These are phyloP conservation scores for Saguinus midas DNA, from an alignment of 2,113 vertebrate species.

Conservation along the genomic window DNA sequence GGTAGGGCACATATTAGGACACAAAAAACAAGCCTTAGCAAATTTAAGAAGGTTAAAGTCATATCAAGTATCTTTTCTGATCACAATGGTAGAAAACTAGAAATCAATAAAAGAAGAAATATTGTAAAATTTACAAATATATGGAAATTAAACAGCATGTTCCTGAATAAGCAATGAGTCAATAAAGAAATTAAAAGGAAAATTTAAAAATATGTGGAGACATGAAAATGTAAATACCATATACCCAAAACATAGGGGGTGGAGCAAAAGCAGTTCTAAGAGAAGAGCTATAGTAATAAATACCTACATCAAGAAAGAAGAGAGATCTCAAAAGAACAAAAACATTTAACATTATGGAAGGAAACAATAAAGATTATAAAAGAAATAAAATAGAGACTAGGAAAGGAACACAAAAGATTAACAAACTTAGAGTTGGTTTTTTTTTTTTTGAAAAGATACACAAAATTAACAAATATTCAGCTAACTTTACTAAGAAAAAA, in stretches of 20 bases:
- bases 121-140: neutral
- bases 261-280: neutral
- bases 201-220: neutral
- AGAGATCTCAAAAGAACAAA: neutral
- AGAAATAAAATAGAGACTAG: neutral
- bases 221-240: neutral
- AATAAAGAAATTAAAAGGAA: neutral
- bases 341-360: neutral
- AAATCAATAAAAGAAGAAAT: neutral
- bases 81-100: neutral
- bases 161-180: neutral
- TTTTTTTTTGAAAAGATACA: neutral
- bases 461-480: neutral
- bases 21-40: neutral
- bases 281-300: neutral
- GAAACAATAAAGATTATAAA: neutral
- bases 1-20: neutral
- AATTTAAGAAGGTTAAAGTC: neutral
- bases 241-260: neutral
- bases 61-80: neutral
- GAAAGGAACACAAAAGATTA: neutral
- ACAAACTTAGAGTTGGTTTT: neutral
- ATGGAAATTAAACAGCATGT: neutral
- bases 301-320: neutral
- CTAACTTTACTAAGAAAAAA: neutral